phyloP scores from a whole-genome alignment of 2,797 vertebrate genomes.

The Melanotaenia trifasciata region DNA sequence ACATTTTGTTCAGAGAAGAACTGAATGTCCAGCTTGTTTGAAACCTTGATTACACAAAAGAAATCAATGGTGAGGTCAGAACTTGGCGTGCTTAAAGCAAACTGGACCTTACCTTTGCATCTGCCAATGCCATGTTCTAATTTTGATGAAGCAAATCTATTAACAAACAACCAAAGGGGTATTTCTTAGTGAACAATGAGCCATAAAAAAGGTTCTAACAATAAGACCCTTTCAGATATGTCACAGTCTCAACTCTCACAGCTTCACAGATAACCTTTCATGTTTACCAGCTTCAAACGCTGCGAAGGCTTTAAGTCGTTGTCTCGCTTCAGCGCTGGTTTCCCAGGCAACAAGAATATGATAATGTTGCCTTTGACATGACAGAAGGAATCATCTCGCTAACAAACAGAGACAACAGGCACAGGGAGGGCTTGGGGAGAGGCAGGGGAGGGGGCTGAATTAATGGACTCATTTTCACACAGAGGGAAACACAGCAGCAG shows the following conservation, averaged over 20 bases:
- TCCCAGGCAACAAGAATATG: conserved; percentile 86
- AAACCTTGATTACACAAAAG: conserved; percentile 23
- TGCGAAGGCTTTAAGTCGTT: conserved; percentile 77
- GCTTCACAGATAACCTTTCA: conserved; percentile 79
- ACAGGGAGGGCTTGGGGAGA: conserved; percentile 70
- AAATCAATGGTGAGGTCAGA: conserved; percentile 30
- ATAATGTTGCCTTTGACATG: conserved; percentile 88
- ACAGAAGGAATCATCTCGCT: conserved; percentile 87
- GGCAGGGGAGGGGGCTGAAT: conserved; percentile 70
- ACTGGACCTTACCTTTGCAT: conserved; percentile 27
- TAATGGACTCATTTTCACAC: conserved; percentile 85
- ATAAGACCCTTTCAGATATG: conserved; percentile 62
- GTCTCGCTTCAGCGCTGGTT: conserved; percentile 78
- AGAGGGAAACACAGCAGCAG: conserved; percentile 73
- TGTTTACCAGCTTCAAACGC: conserved; percentile 83
- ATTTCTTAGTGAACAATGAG: conserved; percentile 35
- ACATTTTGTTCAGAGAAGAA: conserved; percentile 17
- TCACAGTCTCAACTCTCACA: conserved; percentile 70
- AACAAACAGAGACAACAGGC: conserved; percentile 86
- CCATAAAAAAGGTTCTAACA: conserved; percentile 35
- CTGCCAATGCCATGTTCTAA: conserved; percentile 12
- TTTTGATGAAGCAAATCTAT: conserved; percentile 38
- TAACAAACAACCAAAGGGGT: conserved; percentile 43
- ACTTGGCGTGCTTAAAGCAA: conserved; percentile 31
- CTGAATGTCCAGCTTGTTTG: conserved; percentile 10